Conservation (phyloP, 1,140 invertebrate genomes). For the Drosophila biarmipes region DNA sequence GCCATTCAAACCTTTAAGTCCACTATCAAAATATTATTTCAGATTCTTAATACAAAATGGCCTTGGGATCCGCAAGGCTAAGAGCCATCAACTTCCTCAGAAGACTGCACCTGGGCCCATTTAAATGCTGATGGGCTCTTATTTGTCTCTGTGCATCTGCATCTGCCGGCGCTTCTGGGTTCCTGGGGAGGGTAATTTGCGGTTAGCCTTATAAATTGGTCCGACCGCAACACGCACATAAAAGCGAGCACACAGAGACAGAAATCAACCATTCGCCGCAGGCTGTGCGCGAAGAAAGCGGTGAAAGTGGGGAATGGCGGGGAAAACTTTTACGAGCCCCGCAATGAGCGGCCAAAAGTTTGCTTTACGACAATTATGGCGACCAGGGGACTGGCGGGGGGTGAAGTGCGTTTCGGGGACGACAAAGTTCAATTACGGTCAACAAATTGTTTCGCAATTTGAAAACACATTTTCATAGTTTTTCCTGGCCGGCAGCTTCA, state of each 20-base stretch:
- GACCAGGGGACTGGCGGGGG: background rate
- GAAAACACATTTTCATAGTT: constrained; percentile 79
- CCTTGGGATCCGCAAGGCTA: background rate
- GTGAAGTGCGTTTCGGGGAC: constrained; percentile 3
- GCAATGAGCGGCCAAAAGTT: constrained; percentile 65
- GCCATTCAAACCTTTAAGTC: too few relatives aligned
- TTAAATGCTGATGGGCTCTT: background rate
- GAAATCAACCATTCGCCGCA: constrained; percentile 58
- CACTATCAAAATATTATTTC: background rate
- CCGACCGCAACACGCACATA: constrained; percentile 18
- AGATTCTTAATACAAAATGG: too few relatives aligned
- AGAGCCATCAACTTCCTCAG: background rate
- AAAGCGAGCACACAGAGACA: constrained; percentile 27
- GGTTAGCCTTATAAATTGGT: constrained; percentile 39
- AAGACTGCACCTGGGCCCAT: background rate
- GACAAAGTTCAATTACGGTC: constrained; percentile 82
- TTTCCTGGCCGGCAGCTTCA: constrained; percentile 29
- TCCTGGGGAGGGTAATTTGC: background rate
- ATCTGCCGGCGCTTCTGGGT: constrained; percentile 1
- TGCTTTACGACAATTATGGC: constrained; percentile 53
- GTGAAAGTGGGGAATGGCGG: constrained; percentile 3
- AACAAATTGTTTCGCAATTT: constrained; percentile 83
- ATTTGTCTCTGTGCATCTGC: constrained; percentile 30
- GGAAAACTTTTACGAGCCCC: constrained; percentile 50
- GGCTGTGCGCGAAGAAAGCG: constrained; percentile 49